Base-by-base conservation (phyloP, 2,797 vertebrate species). In the Mycteria americana region DNA sequence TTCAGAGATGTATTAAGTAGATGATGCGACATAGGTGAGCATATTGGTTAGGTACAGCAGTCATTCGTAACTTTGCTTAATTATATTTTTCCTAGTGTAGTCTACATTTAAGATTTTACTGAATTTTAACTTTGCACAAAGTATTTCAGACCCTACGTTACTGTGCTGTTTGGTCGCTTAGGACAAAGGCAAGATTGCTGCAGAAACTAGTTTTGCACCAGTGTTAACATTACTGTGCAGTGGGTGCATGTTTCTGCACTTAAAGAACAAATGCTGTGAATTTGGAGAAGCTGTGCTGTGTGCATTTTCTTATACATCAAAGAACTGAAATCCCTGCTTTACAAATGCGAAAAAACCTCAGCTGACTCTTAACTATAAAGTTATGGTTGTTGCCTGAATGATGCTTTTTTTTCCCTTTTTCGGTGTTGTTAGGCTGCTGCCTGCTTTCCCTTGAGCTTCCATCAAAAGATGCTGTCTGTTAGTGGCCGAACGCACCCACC, bases 11-110 rank as follows among this genome's bases (percentile, higher is more conserved):
- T 9, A 2, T 25, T 28, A 14, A 50, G 60, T 3, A 64, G 27
- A 23, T 10, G 4, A 7, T 7, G 72, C 11, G 30, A 13, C 0
- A 0, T 3, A 25, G 33, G 33, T 10, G 11, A 69, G 10, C 69
- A 16, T 27, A 2, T 1, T 8, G 18, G 15, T 15, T 19, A 46
- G 16, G 31, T 22, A 18, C 28, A 50, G 23, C 7, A 25, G 12
- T 24, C 41, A 3, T 22, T n/a, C 67, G 4, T 25, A 7, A 24
- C 45, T 51, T 28, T 17, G 7, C 41, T 59, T 51, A 9, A 50
- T 64, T 37, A 5, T 18, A 8, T n/a, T 64, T 63, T 85, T 25
- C 56, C 30, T 21, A 1, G 8, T 16, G 35, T 6, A 11, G 11
- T 8, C 39, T 28, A 5, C 4, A 0, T 21, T 21, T 17, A 46